phyloP scores from a whole-genome alignment of 1,140 invertebrate species.

The Chrysopa pallens region DNA sequence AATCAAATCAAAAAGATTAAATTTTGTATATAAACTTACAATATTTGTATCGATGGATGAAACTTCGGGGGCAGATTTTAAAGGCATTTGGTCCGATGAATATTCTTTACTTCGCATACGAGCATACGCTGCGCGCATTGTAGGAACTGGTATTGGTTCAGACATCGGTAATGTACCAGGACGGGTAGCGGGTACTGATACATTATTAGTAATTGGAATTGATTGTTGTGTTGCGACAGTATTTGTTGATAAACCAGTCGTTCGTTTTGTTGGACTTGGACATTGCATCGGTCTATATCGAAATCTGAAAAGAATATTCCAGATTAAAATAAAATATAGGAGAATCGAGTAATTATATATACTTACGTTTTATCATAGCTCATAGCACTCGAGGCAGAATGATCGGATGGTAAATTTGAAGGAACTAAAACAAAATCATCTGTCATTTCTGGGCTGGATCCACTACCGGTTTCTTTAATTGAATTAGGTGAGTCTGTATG shows the following conservation, averaged over 20 bases:
- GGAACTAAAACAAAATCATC: conserved; percentile 81
- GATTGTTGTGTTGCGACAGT: not conserved
- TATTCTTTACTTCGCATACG: conserved; percentile 12
- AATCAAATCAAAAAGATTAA: too few species aligned
- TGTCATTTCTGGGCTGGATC: conserved; percentile 40
- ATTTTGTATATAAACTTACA: too few species aligned
- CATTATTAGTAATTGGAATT: not conserved
- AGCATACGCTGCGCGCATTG: conserved; percentile 36
- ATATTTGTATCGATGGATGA: conserved; percentile 1
- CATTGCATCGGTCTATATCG: not conserved
- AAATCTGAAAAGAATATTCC: too few species aligned
- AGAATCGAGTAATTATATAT: not conserved
- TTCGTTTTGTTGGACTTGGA: not conserved
- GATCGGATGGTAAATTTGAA: conserved; percentile 38
- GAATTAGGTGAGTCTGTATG: conserved; percentile 22
- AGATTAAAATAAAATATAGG: too few species aligned
- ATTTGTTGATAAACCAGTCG: not conserved
- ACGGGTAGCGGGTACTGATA: conserved; percentile 28
- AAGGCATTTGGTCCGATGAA: not conserved
- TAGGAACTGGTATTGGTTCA: conserved; percentile 63
- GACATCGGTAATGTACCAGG: conserved; percentile 51
- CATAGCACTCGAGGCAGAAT: conserved; percentile 24
- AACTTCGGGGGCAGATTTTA: not conserved
- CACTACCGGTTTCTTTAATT: conserved; percentile 15
- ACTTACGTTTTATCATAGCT: conserved; percentile 14